Base-by-base conservation (phyloP, 92 coral and sea anemone genomes). In the Phenganax marumi region DNA sequence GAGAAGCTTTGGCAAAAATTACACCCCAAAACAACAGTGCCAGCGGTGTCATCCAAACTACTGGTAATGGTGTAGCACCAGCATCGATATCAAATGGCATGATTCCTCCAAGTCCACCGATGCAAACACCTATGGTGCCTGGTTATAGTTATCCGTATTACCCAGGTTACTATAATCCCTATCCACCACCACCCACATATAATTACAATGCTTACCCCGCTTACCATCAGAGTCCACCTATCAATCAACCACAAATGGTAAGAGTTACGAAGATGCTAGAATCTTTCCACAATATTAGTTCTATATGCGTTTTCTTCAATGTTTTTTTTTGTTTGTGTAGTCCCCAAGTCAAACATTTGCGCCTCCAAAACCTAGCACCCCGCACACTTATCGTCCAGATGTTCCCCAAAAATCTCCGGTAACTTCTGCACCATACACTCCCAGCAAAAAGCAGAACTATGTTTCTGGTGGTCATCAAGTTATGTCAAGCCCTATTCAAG, bases 1-100 rank as follows among this genome's bases (percentile, higher is more conserved):
- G 97, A 71, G 96, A 96, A 84, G 99, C 97, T 8, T 86, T 96
- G 66, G 99, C 99, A 9, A 92, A 96, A 89, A 91, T 96, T 24
- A 73, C 89, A 52, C 81, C 86, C 69, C 75, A 76, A 61, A 92
- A 86, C 12, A 87, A 79, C 73, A 81, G 50, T 33, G 43, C 43
- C 43, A 2, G 5, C 5, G 43, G 43, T 33, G 43, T 33, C 43
- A 33, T 33, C 3, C 43, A 33, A 33, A 33, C 3, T 33, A 33
- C 43, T 33, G 43, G 43, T 26, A 87, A 68, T 89, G 81, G 68
- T 47, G 50, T 80, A 49, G 79, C 75, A 17, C 12, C 91, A 13
- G 52, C 65, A 19, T 33, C 43, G 43, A 33, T 33, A 33, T 46
- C 73, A n/a, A 62, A 61, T 61, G 58, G 33, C 50, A 52, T 52